phyloP scores from a whole-genome alignment of 2,113 vertebrate genomes.

The Romanogobio albipinnatus region DNA sequence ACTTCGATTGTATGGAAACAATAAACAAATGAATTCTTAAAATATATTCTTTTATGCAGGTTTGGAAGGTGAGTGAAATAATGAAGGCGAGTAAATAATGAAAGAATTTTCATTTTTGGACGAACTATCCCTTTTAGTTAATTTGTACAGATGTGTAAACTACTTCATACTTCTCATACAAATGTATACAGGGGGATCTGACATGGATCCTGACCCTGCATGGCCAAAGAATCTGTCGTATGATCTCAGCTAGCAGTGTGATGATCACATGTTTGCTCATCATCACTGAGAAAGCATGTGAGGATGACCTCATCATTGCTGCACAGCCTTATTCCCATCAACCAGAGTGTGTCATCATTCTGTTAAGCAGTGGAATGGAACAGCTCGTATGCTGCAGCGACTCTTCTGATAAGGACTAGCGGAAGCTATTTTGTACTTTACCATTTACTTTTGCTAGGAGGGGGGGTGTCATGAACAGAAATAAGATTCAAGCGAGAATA shows the following conservation, averaged over 20 bases:
- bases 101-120: not conserved
- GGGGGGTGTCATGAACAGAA: not conserved
- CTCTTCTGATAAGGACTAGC: conserved; percentile 33
- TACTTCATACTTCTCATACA: not conserved
- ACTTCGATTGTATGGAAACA: no score
- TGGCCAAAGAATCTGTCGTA: not conserved
- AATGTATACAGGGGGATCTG: not conserved
- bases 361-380: conserved; percentile 45
- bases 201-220: not conserved
- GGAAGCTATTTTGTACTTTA: conserved; percentile 34
- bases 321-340: conserved; percentile 44
- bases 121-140: no score
- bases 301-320: conserved; percentile 51
- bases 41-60: not conserved
- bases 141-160: not conserved
- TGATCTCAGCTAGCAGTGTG: conserved; percentile 22
- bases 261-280: conserved; percentile 44
- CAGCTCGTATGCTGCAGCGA: conserved; percentile 27
- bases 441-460: not conserved
- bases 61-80: not conserved
- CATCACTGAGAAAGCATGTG: conserved; percentile 47
- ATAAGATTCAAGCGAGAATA: conserved; percentile 13
- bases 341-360: conserved; percentile 50
- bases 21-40: not conserved
- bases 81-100: not conserved